Evolutionary conservation across 2,797 vertebrate genomes (phyloP).

Genomic region (Amphiprion clarkii): DNA sequence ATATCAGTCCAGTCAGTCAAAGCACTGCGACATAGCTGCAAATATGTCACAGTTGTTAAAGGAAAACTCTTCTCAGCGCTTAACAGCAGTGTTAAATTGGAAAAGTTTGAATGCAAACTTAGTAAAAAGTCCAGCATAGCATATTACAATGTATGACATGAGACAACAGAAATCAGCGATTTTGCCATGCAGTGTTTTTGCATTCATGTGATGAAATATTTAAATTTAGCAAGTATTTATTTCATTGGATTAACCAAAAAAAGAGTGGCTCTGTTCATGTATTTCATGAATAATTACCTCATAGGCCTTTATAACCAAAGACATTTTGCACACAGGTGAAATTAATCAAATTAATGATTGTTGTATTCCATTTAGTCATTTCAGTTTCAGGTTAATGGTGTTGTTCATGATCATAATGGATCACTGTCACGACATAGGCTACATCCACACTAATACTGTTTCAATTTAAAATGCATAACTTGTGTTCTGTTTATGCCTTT

Average conservation of each 20-base stretch:
- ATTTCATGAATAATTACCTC: background rate
- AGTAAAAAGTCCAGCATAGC: background rate
- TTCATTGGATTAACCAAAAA: background rate
- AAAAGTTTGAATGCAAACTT: slow-evolving; percentile 1
- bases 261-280: slow-evolving; percentile 2
- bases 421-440: too few relatives aligned
- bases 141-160: too few relatives aligned
- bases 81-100: background rate
- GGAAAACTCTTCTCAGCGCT: slow-evolving; percentile 2
- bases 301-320: background rate
- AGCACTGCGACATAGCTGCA: slow-evolving; percentile 1
- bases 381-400: too few relatives aligned
- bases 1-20: background rate
- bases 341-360: background rate
- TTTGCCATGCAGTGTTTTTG: background rate
- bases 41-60: background rate
- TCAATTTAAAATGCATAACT: too few relatives aligned
- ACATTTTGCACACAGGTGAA: background rate
- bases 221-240: background rate
- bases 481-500: too few relatives aligned
- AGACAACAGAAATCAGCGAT: too few relatives aligned
- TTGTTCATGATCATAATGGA: too few relatives aligned
- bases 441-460: too few relatives aligned
- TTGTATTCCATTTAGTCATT: background rate
- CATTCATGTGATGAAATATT: background rate